These are phyloP conservation scores for Hartigia nigra DNA, from an alignment of 2,888 invertebrate genomes.

Conservation along the genomic window DNA sequence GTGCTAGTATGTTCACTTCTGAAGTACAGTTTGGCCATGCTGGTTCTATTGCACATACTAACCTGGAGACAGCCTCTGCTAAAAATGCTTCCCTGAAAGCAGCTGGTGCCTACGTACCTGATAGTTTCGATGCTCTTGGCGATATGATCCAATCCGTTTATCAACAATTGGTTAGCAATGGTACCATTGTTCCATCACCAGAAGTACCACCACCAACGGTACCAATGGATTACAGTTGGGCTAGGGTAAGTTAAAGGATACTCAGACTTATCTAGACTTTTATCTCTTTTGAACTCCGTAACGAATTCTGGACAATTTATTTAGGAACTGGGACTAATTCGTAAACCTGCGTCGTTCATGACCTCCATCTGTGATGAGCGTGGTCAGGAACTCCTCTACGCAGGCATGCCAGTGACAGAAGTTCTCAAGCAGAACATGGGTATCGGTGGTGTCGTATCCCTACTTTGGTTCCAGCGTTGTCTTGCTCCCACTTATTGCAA, in stretches of 20 bases:
- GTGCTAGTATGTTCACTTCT: constrained; percentile 72
- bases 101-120: constrained; percentile 91
- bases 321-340: constrained; percentile 94
- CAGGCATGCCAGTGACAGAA: constrained; percentile 90
- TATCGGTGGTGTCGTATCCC: constrained; percentile 95
- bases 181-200: constrained; percentile 86
- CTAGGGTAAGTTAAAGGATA: constrained; percentile 71
- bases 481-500: constrained; percentile 94
- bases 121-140: constrained; percentile 92
- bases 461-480: constrained; percentile 98
- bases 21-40: constrained; percentile 99
- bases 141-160: constrained; percentile 82
- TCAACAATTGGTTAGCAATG: constrained; percentile 80
- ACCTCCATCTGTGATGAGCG: constrained; percentile 99
- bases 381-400: constrained; percentile 96
- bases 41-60: constrained; percentile 96
- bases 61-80: constrained; percentile 90
- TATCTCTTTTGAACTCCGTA: not conserved
- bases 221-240: constrained; percentile 99
- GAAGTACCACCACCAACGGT: constrained; percentile 98
- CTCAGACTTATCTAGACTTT: not conserved
- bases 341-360: constrained; percentile 99
- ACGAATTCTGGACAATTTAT: constrained; percentile 25
- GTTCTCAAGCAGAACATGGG: constrained; percentile 95
- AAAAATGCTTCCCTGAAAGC: constrained; percentile 88